These are phyloP conservation scores for Micrasema longulum DNA, from an alignment of 1,140 invertebrate species.

Conservation along the genomic window DNA sequence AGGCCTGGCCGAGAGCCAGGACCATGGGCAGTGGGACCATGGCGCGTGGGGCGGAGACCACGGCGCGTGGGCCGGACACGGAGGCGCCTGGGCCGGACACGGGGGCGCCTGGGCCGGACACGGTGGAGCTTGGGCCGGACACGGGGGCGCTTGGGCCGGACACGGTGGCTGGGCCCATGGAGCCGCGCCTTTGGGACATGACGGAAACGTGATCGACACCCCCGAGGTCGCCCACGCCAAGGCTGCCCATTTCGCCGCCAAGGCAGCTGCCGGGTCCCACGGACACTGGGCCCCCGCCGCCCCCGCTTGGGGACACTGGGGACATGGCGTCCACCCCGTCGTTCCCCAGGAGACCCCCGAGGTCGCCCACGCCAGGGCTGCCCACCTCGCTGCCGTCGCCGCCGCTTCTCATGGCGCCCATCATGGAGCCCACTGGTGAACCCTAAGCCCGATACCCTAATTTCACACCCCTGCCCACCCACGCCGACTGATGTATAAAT, in stretches of 20 bases:
- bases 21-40: not conserved
- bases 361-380: constrained; percentile 64
- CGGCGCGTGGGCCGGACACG: constrained; percentile 21
- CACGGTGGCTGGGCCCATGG: constrained; percentile 23
- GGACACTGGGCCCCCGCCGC: no score
- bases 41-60: not conserved
- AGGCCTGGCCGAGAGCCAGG: constrained; percentile 11
- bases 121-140: constrained; percentile 7
- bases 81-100: not conserved
- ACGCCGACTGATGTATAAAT: no score
- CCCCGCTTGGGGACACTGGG: no score
- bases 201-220: constrained; percentile 57
- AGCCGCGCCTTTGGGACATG: constrained; percentile 39
- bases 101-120: not conserved
- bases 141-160: not conserved
- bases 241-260: constrained; percentile 64
- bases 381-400: constrained; percentile 61
- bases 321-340: not conserved
- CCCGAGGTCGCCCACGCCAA: constrained; percentile 65
- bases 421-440: constrained; percentile 4
- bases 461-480: no score
- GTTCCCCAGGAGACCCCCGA: constrained; percentile 59
- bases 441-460: no score
- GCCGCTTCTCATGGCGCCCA: constrained; percentile 4
- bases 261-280: not conserved